These are phyloP conservation scores for Plecturocebus donacophilus DNA, from an alignment of 2,113 vertebrate species.

Conservation along the genomic window DNA sequence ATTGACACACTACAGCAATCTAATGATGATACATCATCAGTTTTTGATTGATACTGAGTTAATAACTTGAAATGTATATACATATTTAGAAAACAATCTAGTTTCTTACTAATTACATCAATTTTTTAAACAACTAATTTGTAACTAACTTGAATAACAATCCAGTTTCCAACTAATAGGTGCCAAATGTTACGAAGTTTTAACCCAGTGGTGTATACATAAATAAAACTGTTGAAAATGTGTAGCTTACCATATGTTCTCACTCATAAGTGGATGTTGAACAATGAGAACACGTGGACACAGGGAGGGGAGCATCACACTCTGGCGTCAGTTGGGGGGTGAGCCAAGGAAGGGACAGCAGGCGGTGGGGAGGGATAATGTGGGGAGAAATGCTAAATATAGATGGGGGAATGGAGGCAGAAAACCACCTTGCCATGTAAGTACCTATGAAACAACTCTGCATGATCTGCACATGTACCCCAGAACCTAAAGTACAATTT, in stretches of 20 bases:
- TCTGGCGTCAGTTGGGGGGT: too few relatives aligned
- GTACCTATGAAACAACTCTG: too few relatives aligned
- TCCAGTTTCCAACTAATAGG: not conserved
- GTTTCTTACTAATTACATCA: not conserved
- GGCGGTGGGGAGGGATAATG: too few relatives aligned
- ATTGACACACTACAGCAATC: not conserved
- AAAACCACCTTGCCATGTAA: too few relatives aligned
- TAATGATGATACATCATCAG: not conserved
- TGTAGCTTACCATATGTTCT: not conserved
- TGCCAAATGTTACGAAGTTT: not conserved
- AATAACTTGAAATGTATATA: not conserved
- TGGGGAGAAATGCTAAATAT: too few relatives aligned
- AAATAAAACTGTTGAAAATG: slow-evolving; percentile 9
- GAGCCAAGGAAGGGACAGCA: too few relatives aligned
- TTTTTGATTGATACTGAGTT: slow-evolving; percentile 47
- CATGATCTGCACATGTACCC: too few relatives aligned
- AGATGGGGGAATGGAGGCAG: too few relatives aligned
- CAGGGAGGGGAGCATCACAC: too few relatives aligned
- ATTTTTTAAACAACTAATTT: not conserved
- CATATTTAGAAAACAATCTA: not conserved
- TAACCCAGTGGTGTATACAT: not conserved
- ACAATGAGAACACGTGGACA: too few relatives aligned
- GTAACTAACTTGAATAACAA: slow-evolving; percentile 8
- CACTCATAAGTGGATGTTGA: too few relatives aligned
- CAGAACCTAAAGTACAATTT: too few relatives aligned